Evolutionary conservation across 2,888 invertebrate genomes (phyloP).

Genomic region (Emesis castigata): DNA sequence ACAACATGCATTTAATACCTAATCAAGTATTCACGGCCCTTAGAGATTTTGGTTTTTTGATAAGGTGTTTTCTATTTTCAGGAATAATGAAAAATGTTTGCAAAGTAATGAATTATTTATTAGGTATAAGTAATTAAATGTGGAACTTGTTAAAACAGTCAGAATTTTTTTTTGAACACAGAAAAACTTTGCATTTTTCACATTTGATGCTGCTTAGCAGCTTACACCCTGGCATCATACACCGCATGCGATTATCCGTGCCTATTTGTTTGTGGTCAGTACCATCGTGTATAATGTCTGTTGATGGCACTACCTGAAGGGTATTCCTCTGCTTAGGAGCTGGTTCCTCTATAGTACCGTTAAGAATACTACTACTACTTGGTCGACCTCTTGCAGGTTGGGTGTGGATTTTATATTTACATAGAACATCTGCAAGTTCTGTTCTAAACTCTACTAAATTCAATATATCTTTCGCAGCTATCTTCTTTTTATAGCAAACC

Average conservation of each 20-base stretch:
- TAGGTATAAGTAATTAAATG: constrained; percentile 21
- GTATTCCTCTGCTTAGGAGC: too few relatives aligned
- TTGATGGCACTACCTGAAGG: too few relatives aligned
- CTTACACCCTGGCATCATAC: too few relatives aligned
- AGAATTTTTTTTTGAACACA: constrained; percentile 21
- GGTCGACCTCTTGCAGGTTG: constrained; percentile 22
- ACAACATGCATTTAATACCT: too few relatives aligned
- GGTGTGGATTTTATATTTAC: constrained; percentile 26
- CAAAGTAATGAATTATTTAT: constrained; percentile 26
- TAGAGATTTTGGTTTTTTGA: too few relatives aligned
- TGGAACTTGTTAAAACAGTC: constrained; percentile 28
- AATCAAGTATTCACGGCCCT: too few relatives aligned
- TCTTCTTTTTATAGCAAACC: background rate
- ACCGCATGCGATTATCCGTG: too few relatives aligned
- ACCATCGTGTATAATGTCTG: too few relatives aligned
- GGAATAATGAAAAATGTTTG: constrained; percentile 27
- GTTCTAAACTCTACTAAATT: constrained; percentile 25
- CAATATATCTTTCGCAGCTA: constrained; percentile 9
- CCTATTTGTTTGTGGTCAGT: too few relatives aligned
- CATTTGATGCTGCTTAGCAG: too few relatives aligned
- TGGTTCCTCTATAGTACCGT: too few relatives aligned
- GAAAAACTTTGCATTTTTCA: background rate
- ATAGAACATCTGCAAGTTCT: constrained; percentile 24
- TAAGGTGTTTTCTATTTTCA: background rate
- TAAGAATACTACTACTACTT: too few relatives aligned